Conservation (phyloP, 2,113 vertebrate genomes). For the Progne subis region DNA sequence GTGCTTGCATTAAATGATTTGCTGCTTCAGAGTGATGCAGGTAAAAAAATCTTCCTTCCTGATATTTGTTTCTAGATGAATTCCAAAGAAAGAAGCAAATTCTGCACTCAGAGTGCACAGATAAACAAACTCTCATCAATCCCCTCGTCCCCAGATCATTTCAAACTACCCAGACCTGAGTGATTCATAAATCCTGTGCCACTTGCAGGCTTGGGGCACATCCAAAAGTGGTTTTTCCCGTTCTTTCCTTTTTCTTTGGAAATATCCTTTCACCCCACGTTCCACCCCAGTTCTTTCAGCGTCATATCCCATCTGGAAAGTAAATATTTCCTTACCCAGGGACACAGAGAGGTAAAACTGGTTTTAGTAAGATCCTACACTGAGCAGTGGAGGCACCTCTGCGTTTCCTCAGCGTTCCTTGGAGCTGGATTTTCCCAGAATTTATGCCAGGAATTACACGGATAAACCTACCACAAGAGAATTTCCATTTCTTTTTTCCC, state of each 20-base stretch:
- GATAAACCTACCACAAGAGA: background rate
- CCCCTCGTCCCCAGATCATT: background rate
- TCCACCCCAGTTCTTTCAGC: background rate
- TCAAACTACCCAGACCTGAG: background rate
- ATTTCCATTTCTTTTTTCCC: fast-evolving
- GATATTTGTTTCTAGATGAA: background rate
- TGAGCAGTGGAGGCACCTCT: background rate
- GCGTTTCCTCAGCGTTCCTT: background rate
- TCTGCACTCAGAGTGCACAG: background rate
- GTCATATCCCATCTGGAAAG: background rate
- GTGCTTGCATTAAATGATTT: background rate
- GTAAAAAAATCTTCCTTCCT: background rate
- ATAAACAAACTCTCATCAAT: background rate
- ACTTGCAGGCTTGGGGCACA: background rate
- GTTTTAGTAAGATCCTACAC: fast-evolving
- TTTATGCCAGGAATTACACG: background rate
- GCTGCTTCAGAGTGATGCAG: background rate
- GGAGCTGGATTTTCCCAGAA: background rate
- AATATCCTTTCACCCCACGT: background rate
- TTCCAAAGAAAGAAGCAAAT: background rate
- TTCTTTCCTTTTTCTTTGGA: background rate
- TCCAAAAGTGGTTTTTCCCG: fast-evolving
- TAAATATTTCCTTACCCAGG: background rate
- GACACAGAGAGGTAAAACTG: background rate
- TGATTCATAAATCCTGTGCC: background rate